Evolutionary conservation across 2,797 vertebrate genomes (phyloP), one percentile per base, ranked within the genome.

Genomic region (Agapornis canus): DNA sequence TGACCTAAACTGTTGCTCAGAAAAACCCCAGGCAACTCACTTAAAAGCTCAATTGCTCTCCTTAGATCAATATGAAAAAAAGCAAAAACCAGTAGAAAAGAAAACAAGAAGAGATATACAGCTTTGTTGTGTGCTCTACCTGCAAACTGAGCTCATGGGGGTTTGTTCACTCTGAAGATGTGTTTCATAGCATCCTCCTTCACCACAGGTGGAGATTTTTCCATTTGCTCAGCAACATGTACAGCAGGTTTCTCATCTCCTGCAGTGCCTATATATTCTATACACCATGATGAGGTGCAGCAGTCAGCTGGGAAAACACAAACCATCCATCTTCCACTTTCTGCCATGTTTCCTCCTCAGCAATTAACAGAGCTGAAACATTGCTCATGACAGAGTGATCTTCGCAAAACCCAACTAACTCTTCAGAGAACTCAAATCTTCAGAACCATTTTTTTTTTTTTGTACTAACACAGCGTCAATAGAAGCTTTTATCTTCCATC

Each of bases 401-500:
- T 5, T 31, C 78, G 59, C 32, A 79, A 48, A 59, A 31, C 27
- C 21, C 77, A 52, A 2, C 42, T 5, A 52, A 16, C 31, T 14
- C 66, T 51, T 45, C 37, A n/a, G 86, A 76, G 56, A 59, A 11
- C 47, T 70, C 70, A 14, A 13, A 90, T 43, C 51, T 48, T 56
- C 64, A 61, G 72, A 68, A 81, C 22, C 13, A 3, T 32, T 57
- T 35, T 64, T 85, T 32, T 57, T 35, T 64, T 39, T 39, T 15
- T 78, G 54, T 54, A 40, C 39, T 72, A 75, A 31, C 69, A 45
- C 45, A 3, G 10, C 0, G 4, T 32, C 82, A 78, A 47, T 47
- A 77, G 61, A 21, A 65, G 89, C 76, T 92, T 94, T 95, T 81
- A 31, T 52, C 80, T 89, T 27, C 76, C 65, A 40, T n/a, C 54